These are phyloP conservation scores for Rhodeus uyekii DNA, from an alignment of 2,797 vertebrate species.

Conservation along the genomic window DNA sequence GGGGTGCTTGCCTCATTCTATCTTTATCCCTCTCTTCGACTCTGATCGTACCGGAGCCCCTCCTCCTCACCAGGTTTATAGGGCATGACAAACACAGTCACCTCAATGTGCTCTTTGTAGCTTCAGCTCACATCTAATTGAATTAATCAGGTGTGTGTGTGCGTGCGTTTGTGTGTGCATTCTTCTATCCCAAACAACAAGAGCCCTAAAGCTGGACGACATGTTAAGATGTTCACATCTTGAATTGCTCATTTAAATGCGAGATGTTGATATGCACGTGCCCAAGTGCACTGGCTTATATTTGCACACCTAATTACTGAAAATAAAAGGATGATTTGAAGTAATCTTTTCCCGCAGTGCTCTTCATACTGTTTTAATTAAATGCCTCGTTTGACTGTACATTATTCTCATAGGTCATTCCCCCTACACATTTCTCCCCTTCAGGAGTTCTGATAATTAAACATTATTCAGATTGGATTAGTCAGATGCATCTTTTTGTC, in stretches of 20 bases:
- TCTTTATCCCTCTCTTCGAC: background rate
- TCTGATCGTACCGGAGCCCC: slow-evolving; percentile 6
- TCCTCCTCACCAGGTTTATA: slow-evolving; percentile 62
- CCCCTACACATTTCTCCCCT: slow-evolving; percentile 41
- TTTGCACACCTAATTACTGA: slow-evolving; percentile 39
- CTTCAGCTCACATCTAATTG: slow-evolving; percentile 66
- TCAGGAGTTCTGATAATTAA: slow-evolving; percentile 55
- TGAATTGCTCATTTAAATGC: slow-evolving; percentile 46
- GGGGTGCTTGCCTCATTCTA: background rate
- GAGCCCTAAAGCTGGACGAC: slow-evolving; percentile 61
- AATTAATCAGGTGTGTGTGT: slow-evolving; percentile 66
- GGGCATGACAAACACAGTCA: slow-evolving; percentile 70
- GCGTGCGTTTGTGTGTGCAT: slow-evolving; percentile 53
- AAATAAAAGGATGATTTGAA: slow-evolving; percentile 24
- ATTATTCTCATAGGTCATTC: slow-evolving; percentile 55
- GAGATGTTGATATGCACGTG: slow-evolving; percentile 36
- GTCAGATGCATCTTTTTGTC: slow-evolving; percentile 50
- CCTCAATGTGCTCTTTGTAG: slow-evolving; percentile 67
- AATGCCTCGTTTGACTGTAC: slow-evolving; percentile 51
- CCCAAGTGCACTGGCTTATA: slow-evolving; percentile 47
- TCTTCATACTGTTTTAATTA: slow-evolving; percentile 51
- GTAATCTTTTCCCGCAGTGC: slow-evolving; percentile 21
- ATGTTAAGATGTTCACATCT: slow-evolving; percentile 48
- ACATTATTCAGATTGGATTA: slow-evolving; percentile 57
- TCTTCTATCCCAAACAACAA: slow-evolving; percentile 53